A percentile compares a stretch with the other conserved stretches of the same genome.
Evolutionary conservation across 2,888 invertebrate species (phyloP).

Genomic region (Aleiodes alternator): DNA sequence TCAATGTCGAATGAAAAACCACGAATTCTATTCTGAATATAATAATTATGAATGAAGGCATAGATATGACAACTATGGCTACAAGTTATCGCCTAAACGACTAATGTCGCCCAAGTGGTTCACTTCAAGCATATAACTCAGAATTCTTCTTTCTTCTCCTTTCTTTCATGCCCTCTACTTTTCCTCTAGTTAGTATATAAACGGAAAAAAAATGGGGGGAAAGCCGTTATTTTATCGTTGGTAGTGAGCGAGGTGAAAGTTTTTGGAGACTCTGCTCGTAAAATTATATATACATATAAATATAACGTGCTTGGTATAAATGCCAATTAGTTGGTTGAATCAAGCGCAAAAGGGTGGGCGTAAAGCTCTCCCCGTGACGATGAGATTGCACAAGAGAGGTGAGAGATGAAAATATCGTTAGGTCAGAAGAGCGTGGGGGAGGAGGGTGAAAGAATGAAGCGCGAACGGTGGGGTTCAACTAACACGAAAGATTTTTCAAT

Average conservation of each 20-base stretch:
- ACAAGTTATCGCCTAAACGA: slow-evolving; percentile 7
- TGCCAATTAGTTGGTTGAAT: slow-evolving; percentile 66
- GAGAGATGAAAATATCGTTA: slow-evolving; percentile 3
- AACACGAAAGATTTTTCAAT: slow-evolving; percentile 57
- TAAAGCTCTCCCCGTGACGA: slow-evolving; percentile 20
- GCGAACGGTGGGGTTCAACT: slow-evolving; percentile 52
- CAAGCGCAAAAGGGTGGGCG: slow-evolving; percentile 57
- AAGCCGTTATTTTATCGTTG: slow-evolving; percentile 63
- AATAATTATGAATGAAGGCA: background rate
- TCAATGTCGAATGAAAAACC: too few species aligned
- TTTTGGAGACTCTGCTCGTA: slow-evolving; percentile 54
- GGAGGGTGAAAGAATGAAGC: slow-evolving; percentile 53
- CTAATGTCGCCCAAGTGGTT: background rate
- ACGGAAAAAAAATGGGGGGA: slow-evolving; percentile 46
- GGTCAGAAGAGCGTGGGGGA: background rate
- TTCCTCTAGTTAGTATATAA: slow-evolving; percentile 30
- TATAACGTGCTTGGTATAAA: slow-evolving; percentile 57
- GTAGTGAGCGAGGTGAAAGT: slow-evolving; percentile 63
- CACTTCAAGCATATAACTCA: background rate
- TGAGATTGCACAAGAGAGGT: slow-evolving; percentile 21
- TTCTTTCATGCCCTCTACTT: background rate
- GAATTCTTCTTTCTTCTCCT: background rate
- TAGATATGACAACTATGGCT: background rate
- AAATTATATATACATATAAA: slow-evolving; percentile 22
- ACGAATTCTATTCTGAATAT: too few species aligned